Evolutionary conservation across 2,888 invertebrate genomes (phyloP).

Genomic region (Acanthococcus lagerstroemiae): DNA sequence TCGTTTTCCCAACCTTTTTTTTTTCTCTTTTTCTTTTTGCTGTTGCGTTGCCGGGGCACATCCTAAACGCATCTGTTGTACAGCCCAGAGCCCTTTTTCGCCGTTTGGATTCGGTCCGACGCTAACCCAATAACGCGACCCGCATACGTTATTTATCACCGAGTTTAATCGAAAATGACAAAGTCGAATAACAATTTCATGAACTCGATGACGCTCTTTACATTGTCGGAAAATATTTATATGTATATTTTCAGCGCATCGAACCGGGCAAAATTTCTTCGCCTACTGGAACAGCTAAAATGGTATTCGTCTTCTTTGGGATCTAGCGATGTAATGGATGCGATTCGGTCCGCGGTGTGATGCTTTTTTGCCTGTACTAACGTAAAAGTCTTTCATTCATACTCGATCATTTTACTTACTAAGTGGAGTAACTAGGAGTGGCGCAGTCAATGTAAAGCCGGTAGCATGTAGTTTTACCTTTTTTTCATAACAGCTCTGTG

Average conservation of each 20-base stretch:
- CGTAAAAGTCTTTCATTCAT: too few relatives aligned
- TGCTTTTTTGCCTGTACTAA: too few relatives aligned
- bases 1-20: not conserved
- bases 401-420: too few relatives aligned
- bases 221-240: not conserved
- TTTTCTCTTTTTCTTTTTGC: not conserved
- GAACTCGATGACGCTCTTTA: not conserved
- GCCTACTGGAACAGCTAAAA: too few relatives aligned
- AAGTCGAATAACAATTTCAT: slow-evolving; percentile 5
- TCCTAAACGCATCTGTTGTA: slow-evolving; percentile 3
- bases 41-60: not conserved
- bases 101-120: not conserved
- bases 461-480: too few relatives aligned
- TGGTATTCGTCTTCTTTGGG: too few relatives aligned
- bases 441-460: too few relatives aligned
- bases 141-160: slow-evolving; percentile 4
- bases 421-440: too few relatives aligned
- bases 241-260: not conserved
- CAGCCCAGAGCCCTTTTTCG: not conserved
- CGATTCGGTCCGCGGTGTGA: too few relatives aligned
- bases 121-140: slow-evolving; percentile 9
- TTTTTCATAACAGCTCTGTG: too few relatives aligned
- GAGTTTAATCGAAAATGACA: slow-evolving; percentile 7
- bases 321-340: too few relatives aligned
- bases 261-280: not conserved